Conservation (phyloP, 2,113 vertebrate genomes). For the Pelvicachromis taeniatus region DNA sequence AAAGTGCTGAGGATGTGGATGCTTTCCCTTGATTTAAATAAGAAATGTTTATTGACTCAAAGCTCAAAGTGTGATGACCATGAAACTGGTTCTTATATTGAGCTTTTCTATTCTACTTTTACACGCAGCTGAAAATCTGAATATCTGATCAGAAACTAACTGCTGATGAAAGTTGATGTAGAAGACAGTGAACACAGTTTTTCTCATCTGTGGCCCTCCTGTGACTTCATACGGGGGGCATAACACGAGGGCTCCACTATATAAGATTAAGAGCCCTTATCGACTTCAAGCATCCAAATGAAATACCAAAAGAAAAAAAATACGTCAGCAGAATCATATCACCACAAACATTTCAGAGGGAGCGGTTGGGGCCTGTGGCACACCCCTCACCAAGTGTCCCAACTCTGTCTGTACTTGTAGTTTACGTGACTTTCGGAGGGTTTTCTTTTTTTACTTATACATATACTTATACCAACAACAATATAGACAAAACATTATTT, state of each 20-base stretch:
- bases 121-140: neutral
- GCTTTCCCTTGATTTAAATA: neutral
- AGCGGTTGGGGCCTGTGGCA: neutral
- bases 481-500: neutral
- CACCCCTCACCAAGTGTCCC: neutral
- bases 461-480: neutral
- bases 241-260: neutral
- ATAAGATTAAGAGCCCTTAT: neutral
- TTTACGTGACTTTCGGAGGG: neutral
- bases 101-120: neutral
- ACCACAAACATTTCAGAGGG: neutral
- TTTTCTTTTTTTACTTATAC: neutral
- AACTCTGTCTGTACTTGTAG: neutral
- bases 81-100: neutral
- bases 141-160: rapidly evolving
- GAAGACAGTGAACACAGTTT: neutral
- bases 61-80: neutral
- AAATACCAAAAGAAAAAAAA: neutral
- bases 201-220: neutral
- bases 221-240: rapidly evolving
- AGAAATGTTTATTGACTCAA: neutral
- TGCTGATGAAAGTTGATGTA: neutral
- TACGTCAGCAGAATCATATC: neutral
- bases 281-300: neutral
- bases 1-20: neutral